A percentile compares a stretch with the other conserved stretches of the same genome.
Conservation (phyloP, 2,888 invertebrate species). For the Zaprionus obscuricornis region DNA sequence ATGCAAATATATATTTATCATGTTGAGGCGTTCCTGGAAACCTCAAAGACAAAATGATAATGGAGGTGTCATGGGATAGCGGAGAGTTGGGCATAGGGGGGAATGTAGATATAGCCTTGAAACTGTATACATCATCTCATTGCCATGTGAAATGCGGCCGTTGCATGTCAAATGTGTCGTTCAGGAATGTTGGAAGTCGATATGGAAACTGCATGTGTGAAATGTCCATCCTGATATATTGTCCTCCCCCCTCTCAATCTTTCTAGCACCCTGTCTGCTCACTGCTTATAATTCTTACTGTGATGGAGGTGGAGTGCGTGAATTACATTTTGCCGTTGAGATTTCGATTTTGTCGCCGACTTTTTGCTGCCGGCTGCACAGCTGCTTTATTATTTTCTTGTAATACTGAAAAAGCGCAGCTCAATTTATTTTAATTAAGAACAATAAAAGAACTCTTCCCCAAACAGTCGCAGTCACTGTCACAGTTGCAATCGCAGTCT, state of each 20-base stretch:
- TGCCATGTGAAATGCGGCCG: conserved; percentile 65
- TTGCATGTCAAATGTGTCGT: conserved; percentile 73
- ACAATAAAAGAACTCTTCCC: conserved; percentile 82
- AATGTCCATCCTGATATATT: conserved; percentile 20
- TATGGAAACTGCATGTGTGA: conserved; percentile 48
- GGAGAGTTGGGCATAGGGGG: not conserved
- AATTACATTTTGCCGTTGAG: conserved; percentile 70
- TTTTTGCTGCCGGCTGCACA: conserved; percentile 30
- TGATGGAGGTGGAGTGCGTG: conserved; percentile 55
- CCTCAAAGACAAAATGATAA: conserved; percentile 15
- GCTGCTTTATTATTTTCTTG: conserved; percentile 68
- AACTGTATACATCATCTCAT: conserved; percentile 63
- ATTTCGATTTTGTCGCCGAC: conserved; percentile 47
- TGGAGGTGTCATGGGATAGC: not conserved
- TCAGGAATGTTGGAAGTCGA: conserved; percentile 57
- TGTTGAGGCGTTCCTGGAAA: conserved; percentile 63
- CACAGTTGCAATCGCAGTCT: not conserved
- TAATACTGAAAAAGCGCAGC: conserved; percentile 80
- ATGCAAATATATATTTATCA: conserved; percentile 67
- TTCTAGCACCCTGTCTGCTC: not conserved
- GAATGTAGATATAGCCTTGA: conserved; percentile 64
- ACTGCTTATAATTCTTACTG: not conserved
- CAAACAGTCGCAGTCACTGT: conserved; percentile 11
- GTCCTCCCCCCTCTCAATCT: not conserved
- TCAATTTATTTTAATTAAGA: conserved; percentile 83